These are phyloP conservation scores for Lasioglossum calceatum DNA, from an alignment of 2,888 invertebrate species.

Conservation along the genomic window DNA sequence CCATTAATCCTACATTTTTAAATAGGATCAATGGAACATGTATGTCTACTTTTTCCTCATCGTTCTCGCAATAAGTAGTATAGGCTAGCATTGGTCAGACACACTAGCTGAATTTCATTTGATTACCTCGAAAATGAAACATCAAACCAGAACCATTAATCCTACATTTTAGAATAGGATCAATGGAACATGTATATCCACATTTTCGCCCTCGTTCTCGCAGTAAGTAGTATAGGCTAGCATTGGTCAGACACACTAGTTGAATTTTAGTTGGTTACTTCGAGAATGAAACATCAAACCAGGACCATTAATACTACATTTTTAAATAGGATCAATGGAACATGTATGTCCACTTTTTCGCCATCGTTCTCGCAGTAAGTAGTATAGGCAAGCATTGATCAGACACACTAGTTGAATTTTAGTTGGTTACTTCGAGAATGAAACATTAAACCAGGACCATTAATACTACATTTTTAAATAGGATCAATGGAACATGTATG, in stretches of 20 bases:
- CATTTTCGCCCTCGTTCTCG: not conserved
- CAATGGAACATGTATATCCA: too few species aligned
- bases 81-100: too few species aligned
- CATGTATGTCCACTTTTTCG: not conserved
- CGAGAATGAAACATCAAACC: not conserved
- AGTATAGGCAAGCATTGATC: not conserved
- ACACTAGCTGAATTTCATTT: too few species aligned
- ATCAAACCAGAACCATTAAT: too few species aligned
- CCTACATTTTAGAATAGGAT: too few species aligned
- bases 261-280: not conserved
- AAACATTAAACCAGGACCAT: not conserved
- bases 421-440: not conserved
- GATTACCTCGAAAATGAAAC: too few species aligned
- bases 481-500: not conserved
- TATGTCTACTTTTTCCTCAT: too few species aligned
- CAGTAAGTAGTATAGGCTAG: not conserved
- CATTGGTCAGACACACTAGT: not conserved
- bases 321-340: not conserved
- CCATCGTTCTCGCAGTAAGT: not conserved
- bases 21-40: too few species aligned
- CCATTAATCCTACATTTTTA: too few species aligned
- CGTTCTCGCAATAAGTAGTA: too few species aligned
- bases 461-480: too few species aligned
- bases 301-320: too few species aligned
- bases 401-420: not conserved